These are phyloP conservation scores for Lepus timidus DNA, from an alignment of 2,113 vertebrate species.

Conservation along the genomic window DNA sequence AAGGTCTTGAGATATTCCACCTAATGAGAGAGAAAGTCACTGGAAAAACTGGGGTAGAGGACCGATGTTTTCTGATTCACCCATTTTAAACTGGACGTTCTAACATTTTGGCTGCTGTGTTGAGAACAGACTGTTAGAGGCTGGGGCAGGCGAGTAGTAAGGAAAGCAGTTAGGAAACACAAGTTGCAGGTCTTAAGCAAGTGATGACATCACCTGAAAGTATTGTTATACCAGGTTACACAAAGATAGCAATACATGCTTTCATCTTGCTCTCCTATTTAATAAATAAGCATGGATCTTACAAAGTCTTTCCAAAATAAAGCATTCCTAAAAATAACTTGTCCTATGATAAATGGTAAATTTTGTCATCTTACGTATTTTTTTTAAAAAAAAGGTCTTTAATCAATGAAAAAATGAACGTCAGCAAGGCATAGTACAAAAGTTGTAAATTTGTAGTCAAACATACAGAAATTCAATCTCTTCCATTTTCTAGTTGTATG, in stretches of 20 bases:
- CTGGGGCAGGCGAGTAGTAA: not conserved
- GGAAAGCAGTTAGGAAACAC: not conserved
- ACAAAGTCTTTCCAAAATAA: not conserved
- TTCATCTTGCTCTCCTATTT: not conserved
- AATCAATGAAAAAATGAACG: not conserved
- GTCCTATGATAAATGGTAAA: not conserved
- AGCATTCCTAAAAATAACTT: not conserved
- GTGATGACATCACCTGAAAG: not conserved
- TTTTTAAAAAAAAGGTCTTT: not conserved
- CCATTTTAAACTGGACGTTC: not conserved
- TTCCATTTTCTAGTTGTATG: not conserved
- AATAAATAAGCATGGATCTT: not conserved
- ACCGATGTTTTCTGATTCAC: not conserved
- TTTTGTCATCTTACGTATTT: not conserved
- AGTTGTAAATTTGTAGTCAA: not conserved
- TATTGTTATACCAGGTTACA: not conserved
- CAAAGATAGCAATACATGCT: not conserved
- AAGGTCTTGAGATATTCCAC: not conserved
- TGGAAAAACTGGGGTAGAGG: not conserved
- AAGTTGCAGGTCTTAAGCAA: not conserved
- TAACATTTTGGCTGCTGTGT: not conserved
- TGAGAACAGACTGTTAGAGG: not conserved
- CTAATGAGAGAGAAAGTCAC: not conserved
- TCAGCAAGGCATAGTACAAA: not conserved
- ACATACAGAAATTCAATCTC: not conserved